phyloP scores from a whole-genome alignment of 2,797 vertebrate genomes.

The Atherinosoma microstoma region DNA sequence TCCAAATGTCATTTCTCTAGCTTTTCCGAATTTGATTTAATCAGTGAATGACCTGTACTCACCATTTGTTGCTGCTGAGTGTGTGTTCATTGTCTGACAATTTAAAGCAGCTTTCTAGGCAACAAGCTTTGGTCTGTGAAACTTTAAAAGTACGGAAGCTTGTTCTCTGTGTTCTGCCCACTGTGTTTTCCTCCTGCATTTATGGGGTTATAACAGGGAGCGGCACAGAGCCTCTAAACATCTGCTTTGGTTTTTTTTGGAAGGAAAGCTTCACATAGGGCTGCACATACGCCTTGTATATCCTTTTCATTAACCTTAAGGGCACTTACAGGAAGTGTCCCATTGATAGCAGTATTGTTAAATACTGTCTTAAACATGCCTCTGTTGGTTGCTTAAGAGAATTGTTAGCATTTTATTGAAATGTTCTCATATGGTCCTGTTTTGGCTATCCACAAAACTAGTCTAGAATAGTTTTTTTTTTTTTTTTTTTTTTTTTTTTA shows the following conservation, averaged over 20 bases:
- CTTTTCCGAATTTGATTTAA: not conserved
- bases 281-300: constrained; percentile 39
- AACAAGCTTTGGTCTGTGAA: constrained; percentile 50
- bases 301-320: constrained; percentile 68
- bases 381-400: constrained; percentile 36
- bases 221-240: constrained; percentile 64
- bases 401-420: constrained; percentile 61
- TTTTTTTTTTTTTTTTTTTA: not conserved
- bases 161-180: constrained; percentile 46
- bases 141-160: constrained; percentile 64
- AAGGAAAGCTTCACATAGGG: constrained; percentile 47
- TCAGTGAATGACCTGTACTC: constrained; percentile 4
- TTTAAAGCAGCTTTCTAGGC: constrained; percentile 49
- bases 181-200: constrained; percentile 58
- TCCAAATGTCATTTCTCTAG: constrained; percentile 4
- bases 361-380: constrained; percentile 58
- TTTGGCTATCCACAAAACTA: constrained; percentile 10
- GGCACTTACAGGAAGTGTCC: constrained; percentile 64
- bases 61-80: not conserved
- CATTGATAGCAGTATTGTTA: constrained; percentile 63
- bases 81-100: constrained; percentile 46
- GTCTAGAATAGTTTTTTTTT: constrained; percentile 1
- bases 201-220: constrained; percentile 63
- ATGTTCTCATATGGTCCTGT: constrained; percentile 49
- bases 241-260: constrained; percentile 62